phyloP scores from a whole-genome alignment of 2,113 vertebrate genomes.

The Ophthalmolycus amberensis region DNA sequence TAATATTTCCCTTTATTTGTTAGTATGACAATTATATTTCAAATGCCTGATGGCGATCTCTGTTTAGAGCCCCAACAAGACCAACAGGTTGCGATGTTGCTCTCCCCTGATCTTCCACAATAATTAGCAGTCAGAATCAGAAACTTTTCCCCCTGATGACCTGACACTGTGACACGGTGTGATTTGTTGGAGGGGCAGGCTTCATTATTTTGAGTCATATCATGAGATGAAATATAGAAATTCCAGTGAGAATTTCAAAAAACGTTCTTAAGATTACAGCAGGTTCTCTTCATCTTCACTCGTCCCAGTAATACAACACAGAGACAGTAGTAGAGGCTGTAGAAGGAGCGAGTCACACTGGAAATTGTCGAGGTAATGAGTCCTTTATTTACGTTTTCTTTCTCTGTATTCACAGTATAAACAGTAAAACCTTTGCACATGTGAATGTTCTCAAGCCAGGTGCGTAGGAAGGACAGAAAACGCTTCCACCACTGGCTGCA shows the following conservation, averaged over 20 bases:
- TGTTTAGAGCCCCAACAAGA: not conserved
- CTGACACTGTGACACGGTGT: conserved; percentile 51
- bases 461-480: conserved; percentile 74
- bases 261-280: not conserved
- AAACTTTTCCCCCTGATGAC: conserved; percentile 49
- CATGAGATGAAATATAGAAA: conserved; percentile 15
- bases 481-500: conserved; percentile 69
- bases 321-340: not conserved
- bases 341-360: not conserved
- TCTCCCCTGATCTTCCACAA: conserved; percentile 31
- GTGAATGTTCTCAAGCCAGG: conserved; percentile 58
- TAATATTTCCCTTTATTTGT: not conserved
- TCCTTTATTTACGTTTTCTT: not conserved
- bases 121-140: conserved; percentile 20
- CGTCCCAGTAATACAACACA: not conserved
- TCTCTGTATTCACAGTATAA: conserved; percentile 38
- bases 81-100: conserved; percentile 68
- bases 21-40: not conserved
- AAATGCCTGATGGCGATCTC: not conserved
- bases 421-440: conserved; percentile 61
- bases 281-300: not conserved
- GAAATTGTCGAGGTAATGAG: conserved; percentile 1
- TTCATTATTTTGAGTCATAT: conserved; percentile 44
- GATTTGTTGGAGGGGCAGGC: conserved; percentile 29
- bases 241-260: conserved; percentile 3